Evolutionary conservation across 2,113 vertebrate genomes (phyloP).

Genomic region (Chauna torquata): DNA sequence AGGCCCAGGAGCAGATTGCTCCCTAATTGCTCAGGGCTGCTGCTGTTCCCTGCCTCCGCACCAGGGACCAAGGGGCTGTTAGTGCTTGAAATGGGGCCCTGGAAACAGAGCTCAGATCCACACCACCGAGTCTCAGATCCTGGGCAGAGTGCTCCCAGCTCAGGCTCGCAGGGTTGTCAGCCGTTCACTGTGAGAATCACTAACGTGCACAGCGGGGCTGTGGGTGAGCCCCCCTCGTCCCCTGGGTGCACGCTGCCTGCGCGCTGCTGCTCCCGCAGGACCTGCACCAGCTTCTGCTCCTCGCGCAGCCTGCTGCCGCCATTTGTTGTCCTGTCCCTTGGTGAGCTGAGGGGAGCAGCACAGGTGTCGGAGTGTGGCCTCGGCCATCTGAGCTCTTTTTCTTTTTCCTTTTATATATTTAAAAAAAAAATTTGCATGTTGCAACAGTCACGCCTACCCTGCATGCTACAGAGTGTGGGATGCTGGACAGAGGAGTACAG

Average conservation of each 20-base stretch:
- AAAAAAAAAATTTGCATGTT: background rate
- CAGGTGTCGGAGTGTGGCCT: background rate
- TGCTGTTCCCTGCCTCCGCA: too few relatives aligned
- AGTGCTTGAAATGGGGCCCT: background rate
- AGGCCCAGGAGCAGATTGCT: background rate
- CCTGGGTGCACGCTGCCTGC: background rate
- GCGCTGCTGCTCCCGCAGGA: rapidly evolving
- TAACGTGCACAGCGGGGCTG: rapidly evolving
- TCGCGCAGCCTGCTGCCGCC: background rate
- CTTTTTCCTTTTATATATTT: background rate
- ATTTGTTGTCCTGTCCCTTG: background rate
- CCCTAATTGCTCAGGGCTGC: rapidly evolving
- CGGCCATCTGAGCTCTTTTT: background rate
- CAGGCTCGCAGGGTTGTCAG: rapidly evolving
- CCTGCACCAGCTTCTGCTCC: background rate
- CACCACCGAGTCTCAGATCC: rapidly evolving
- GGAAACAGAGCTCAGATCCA: background rate
- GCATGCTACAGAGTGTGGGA: rapidly evolving
- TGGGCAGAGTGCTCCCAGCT: background rate
- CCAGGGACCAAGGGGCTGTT: background rate
- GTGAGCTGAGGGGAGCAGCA: background rate
- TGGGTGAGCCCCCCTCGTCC: too few relatives aligned
- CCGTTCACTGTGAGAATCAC: too few relatives aligned
- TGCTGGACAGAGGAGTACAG: background rate
- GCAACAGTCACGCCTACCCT: background rate